A percentile compares a stretch with the other conserved stretches of the same genome.
These are phyloP conservation scores for Amazona finschi DNA, from an alignment of 2,797 vertebrate genomes.

Conservation along the genomic window DNA sequence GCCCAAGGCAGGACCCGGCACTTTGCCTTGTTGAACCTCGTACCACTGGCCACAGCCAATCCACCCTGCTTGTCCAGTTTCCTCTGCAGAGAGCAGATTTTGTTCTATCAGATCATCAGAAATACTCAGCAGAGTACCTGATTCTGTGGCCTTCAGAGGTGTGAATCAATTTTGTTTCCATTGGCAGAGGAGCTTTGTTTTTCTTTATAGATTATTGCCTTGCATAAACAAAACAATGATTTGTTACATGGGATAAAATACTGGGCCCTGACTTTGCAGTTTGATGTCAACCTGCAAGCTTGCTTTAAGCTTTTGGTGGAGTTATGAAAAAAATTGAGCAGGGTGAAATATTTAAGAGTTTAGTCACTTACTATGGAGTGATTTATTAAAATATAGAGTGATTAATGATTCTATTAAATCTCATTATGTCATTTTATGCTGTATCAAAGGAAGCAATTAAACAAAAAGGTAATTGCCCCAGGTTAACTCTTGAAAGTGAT, in stretches of 20 bases:
- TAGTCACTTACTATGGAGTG: constrained; percentile 12
- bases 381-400: constrained; percentile 46
- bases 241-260: not conserved
- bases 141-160: not conserved
- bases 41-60: not conserved
- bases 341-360: constrained; percentile 22
- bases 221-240: not conserved
- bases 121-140: not conserved
- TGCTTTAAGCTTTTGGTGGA: not conserved
- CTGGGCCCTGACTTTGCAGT: not conserved
- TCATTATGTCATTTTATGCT: constrained; percentile 44
- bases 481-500: constrained; percentile 23
- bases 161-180: not conserved
- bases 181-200: not conserved
- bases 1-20: not conserved
- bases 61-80: not conserved
- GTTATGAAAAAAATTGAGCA: not conserved
- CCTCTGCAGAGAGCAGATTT: not conserved
- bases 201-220: not conserved
- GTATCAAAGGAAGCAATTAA: constrained; percentile 55
- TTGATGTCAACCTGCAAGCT: not conserved
- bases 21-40: not conserved
- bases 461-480: constrained; percentile 39
- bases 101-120: not conserved
- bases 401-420: constrained; percentile 56